Evolutionary conservation across 2,797 vertebrate genomes (phyloP).

Genomic region (Hypotaenidia okinawae): DNA sequence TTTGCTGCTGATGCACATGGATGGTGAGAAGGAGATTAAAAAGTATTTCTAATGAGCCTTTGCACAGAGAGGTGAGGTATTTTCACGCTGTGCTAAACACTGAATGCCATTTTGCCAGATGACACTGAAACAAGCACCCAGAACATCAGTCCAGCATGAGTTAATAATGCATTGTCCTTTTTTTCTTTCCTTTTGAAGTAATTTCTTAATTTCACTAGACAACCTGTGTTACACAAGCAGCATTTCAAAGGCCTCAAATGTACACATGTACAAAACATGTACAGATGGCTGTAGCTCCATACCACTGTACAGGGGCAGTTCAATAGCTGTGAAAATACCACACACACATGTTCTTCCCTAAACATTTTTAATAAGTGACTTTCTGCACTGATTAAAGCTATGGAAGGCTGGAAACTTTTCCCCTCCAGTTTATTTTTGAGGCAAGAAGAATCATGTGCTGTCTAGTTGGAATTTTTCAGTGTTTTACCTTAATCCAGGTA

Average conservation of each 20-base stretch:
- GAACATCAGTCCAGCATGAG: background rate
- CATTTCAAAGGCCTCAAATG: background rate
- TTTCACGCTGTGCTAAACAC: background rate
- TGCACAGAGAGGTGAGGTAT: background rate
- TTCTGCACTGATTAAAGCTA: constrained; percentile 51
- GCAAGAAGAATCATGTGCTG: background rate
- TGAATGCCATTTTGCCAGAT: background rate
- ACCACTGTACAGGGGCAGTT: background rate
- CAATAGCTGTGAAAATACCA: background rate
- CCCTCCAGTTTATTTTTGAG: background rate
- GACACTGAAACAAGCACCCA: background rate
- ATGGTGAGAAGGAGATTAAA: background rate
- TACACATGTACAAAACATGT: background rate
- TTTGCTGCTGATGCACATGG: background rate
- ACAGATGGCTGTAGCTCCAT: background rate
- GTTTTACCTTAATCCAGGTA: background rate
- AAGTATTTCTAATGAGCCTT: background rate
- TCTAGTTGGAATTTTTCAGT: background rate
- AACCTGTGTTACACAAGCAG: background rate
- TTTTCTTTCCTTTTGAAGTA: background rate
- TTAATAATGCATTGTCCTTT: too few species aligned
- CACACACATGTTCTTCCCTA: background rate
- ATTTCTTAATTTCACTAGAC: background rate
- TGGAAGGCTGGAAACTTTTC: constrained; percentile 19
- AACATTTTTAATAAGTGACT: constrained; percentile 7